Base-by-base conservation (phyloP, 2,888 invertebrate species). In the Chydorus sphaericus region DNA sequence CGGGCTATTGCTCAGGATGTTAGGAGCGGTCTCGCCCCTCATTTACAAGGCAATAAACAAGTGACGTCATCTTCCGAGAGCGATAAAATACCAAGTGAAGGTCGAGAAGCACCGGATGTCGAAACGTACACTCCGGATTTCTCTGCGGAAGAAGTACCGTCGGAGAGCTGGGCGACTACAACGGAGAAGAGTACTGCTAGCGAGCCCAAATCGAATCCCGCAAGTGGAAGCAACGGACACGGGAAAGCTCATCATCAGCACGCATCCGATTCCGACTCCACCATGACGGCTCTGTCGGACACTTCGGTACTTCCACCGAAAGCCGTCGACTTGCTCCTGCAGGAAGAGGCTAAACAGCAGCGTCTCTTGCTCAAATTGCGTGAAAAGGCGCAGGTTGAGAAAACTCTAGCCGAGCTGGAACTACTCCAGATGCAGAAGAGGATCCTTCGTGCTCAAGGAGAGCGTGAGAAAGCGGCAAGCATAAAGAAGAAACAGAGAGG, bases 401-500 rank as follows among this genome's bases (percentile, higher is more conserved):
- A 81, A 61, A 80, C 81, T 1, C 79, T 78, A 66, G 75, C 77
- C 1, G 79, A 81, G 68, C 68, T 81, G 60, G 75, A 76, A 1
- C 77, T 75, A 75, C 66, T 84, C 18, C 80, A 82, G 66, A 76
- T 81, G 50, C 80, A 82, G 63, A 81, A 80, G 65, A 77, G 74
- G 60, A 70, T 72, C 62, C 70, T 75, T 30, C 71, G 74, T 56
- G 72, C 77, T 61, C 76, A 76, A 52, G 79, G 79, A 0, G 70
- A 75, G 51, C 69, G 76, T 28, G 71, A 75, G 44, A 72, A 75
- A 62, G 75, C 77, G 57, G 75, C 77, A 0, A 67, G 77, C 2
- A 74, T 83, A 28, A 79, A 78, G 62, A 82, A 82, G 66, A 80
- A 80, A 61, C 82, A 83, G 66, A 69, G 82, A 58, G 81, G 78